A percentile compares a stretch with the other conserved stretches of the same genome.
Evolutionary conservation across 2,113 vertebrate species (phyloP).

Genomic region (Oxygymnocypris stewartii): DNA sequence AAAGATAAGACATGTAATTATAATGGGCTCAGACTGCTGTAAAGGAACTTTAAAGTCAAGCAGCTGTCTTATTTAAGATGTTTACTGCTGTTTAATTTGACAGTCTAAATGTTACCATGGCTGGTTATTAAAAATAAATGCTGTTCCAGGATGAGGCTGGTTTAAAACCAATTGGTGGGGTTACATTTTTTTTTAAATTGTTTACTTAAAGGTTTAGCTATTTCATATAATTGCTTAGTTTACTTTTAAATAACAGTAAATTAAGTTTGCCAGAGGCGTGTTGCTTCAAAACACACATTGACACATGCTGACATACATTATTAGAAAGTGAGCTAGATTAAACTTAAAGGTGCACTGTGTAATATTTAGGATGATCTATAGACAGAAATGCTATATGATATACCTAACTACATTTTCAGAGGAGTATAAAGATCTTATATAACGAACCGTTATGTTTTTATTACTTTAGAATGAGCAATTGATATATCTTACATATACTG

Average conservation of each 20-base stretch:
- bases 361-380: too few relatives aligned
- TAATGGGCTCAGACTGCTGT: background rate
- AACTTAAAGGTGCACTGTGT: too few relatives aligned
- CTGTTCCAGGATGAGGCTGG: background rate
- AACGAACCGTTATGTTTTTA: too few relatives aligned
- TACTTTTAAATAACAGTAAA: background rate
- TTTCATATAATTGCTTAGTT: background rate
- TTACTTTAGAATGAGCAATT: too few relatives aligned
- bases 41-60: background rate
- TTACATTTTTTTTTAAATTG: background rate
- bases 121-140: background rate
- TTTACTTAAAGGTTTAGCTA: background rate
- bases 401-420: too few relatives aligned
- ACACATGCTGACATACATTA: background rate
- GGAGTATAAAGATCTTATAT: too few relatives aligned
- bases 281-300: background rate
- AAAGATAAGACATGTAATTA: constrained; percentile 19
- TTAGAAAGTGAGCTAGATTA: too few relatives aligned
- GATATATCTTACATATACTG: too few relatives aligned
- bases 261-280: background rate
- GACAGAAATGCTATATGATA: too few relatives aligned
- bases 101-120: background rate
- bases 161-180: background rate
- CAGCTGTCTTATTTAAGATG: background rate
- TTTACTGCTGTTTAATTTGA: background rate